Conservation (phyloP, 2,797 vertebrate species). For the Rousettus madagascariensis region DNA sequence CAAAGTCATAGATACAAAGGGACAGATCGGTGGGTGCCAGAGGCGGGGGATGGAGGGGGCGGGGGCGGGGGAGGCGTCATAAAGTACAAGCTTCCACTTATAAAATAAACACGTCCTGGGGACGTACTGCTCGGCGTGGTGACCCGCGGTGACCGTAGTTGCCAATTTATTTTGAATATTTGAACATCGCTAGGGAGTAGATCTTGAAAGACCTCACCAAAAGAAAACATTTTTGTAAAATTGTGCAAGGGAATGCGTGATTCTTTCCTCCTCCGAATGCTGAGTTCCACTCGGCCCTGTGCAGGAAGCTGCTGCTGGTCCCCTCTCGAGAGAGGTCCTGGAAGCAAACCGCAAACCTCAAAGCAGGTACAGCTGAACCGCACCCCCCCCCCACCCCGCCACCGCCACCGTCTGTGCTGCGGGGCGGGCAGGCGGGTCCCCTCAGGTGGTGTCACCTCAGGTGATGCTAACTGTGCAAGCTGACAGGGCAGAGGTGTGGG, state of each 20-base stretch:
- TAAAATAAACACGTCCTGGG: too few relatives aligned
- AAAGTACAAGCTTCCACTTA: not conserved
- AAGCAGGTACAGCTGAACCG: too few relatives aligned
- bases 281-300: not conserved
- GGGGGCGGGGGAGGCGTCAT: too few relatives aligned
- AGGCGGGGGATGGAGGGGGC: not conserved
- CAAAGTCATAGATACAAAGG: not conserved
- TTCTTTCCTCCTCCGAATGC: not conserved
- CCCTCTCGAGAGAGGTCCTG: not conserved
- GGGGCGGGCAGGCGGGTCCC: not conserved
- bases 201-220: not conserved
- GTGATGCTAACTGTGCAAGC: too few relatives aligned
- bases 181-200: not conserved
- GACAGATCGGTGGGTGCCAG: not conserved
- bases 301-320: not conserved
- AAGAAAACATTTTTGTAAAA: not conserved
- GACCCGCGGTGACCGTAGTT: not conserved
- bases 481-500: not conserved
- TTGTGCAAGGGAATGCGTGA: accelerated
- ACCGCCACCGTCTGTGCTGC: accelerated
- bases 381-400: too few relatives aligned
- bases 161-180: not conserved
- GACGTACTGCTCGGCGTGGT: not conserved
- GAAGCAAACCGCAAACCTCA: not conserved
- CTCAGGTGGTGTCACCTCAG: too few relatives aligned